phyloP scores from a whole-genome alignment of 1,140 invertebrate genomes.

The Colletes latitarsis region DNA sequence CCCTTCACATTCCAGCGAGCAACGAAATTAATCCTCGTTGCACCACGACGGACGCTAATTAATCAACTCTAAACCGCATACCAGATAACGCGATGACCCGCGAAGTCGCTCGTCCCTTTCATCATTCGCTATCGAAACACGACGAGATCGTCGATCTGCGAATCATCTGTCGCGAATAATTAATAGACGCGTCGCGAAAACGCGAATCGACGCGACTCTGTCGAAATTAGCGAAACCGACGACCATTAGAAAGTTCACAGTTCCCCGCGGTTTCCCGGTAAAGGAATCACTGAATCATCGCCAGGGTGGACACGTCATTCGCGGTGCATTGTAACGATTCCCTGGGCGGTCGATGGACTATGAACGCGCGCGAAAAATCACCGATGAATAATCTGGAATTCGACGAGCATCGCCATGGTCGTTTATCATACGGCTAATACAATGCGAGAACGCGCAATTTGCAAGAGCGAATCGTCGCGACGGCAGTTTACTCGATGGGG shows the following conservation, averaged over 20 bases:
- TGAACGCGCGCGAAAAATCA: conserved; percentile 11
- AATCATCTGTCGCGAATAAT: background rate
- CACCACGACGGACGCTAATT: background rate
- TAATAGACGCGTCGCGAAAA: conserved; percentile 5
- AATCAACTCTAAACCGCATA: background rate
- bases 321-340: conserved; percentile 22
- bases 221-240: background rate
- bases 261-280: background rate
- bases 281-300: conserved; percentile 22
- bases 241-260: conserved; percentile 22
- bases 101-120: background rate
- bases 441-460: conserved; percentile 18
- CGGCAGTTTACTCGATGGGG: no score
- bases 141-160: background rate
- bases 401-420: background rate
- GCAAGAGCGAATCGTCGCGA: conserved; percentile 5
- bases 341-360: background rate
- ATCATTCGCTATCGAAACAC: background rate
- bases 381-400: background rate
- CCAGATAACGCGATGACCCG: background rate
- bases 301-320: background rate
- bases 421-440: conserved; percentile 8
- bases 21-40: conserved; percentile 25
- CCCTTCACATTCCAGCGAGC: conserved; percentile 1
- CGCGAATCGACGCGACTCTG: background rate